phyloP scores from a whole-genome alignment of 2,888 invertebrate species.

The Malacosoma neustria region DNA sequence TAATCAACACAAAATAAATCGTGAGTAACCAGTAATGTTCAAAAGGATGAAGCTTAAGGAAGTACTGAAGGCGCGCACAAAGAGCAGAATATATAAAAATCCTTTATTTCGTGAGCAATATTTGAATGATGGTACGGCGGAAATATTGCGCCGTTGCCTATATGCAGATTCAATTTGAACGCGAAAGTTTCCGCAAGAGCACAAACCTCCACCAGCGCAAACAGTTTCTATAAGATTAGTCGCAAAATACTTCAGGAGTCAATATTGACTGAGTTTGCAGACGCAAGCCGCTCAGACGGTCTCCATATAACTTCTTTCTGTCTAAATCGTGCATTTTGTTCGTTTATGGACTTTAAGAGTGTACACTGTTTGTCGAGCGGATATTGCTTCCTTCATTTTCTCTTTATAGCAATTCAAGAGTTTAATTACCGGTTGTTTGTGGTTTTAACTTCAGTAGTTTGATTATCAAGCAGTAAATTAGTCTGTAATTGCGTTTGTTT shows the following conservation, averaged over 20 bases:
- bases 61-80: background rate
- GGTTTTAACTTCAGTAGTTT: too few relatives aligned
- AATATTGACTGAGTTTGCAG: constrained; percentile 49
- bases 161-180: constrained; percentile 66
- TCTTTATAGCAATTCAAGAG: constrained; percentile 13
- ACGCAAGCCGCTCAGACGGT: constrained; percentile 16
- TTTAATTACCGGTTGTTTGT: background rate
- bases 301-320: constrained; percentile 10
- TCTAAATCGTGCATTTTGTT: constrained; percentile 26
- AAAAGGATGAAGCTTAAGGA: background rate
- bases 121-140: constrained; percentile 52
- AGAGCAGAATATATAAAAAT: constrained; percentile 22
- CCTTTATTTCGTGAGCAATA: constrained; percentile 53
- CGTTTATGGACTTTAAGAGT: constrained; percentile 27
- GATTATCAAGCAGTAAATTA: too few relatives aligned
- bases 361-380: constrained; percentile 33
- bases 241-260: constrained; percentile 53
- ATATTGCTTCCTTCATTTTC: constrained; percentile 35
- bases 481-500: too few relatives aligned
- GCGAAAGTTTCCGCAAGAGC: constrained; percentile 57
- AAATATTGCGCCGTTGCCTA: constrained; percentile 63
- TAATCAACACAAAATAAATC: too few relatives aligned
- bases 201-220: constrained; percentile 60
- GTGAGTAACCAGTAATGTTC: too few relatives aligned
- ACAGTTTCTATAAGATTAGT: constrained; percentile 70